Conservation (phyloP, 2,888 invertebrate genomes). For the Nephrotoma flavescens region DNA sequence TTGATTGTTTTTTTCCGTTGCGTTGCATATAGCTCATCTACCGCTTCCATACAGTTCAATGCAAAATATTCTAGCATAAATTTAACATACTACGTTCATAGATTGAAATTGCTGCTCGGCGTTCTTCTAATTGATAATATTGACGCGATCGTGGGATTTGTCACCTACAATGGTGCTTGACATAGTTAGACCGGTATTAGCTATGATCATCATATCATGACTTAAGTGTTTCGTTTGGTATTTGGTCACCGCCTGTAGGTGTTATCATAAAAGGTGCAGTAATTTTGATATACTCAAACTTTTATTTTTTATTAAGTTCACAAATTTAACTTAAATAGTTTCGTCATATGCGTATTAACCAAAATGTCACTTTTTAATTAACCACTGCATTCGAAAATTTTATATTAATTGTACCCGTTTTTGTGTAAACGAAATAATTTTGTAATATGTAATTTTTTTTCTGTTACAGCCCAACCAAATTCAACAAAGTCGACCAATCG, state of each 20-base stretch:
- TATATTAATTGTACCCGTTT: neutral
- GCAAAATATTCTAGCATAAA: no score
- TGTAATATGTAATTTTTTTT: neutral
- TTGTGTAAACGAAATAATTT: neutral
- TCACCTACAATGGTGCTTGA: no score
- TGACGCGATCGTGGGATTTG: no score
- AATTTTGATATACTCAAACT: neutral
- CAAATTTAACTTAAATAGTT: neutral
- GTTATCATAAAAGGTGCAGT: neutral
- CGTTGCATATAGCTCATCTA: no score
- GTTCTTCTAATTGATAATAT: no score
- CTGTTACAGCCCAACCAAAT: slow-evolving; percentile 17
- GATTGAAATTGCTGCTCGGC: no score
- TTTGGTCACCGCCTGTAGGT: neutral
- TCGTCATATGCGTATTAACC: neutral
- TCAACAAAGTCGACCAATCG: slow-evolving; percentile 23
- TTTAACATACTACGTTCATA: no score
- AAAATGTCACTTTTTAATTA: neutral
- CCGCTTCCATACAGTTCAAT: no score
- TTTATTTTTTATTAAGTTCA: neutral
- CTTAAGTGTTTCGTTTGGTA: neutral
- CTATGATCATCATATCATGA: neutral
- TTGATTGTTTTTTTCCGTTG: no score
- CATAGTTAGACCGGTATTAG: no score
- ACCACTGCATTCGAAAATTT: neutral